Evolutionary conservation across 2,888 invertebrate genomes (phyloP).

Genomic region (Coronaproctus castanopsis): DNA sequence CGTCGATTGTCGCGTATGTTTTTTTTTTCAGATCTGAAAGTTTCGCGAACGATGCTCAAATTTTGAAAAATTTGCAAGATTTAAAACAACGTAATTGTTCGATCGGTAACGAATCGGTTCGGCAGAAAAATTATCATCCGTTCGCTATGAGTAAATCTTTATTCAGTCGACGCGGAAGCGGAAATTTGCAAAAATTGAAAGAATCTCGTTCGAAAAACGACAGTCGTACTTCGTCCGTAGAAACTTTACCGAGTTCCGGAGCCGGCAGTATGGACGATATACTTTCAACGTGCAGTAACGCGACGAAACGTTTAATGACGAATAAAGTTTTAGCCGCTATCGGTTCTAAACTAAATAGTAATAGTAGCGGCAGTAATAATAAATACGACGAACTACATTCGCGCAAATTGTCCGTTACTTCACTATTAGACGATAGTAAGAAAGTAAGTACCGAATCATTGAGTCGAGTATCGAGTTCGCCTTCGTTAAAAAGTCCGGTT

Average conservation of each 20-base stretch:
- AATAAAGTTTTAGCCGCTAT: conserved; percentile 16
- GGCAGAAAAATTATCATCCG: background rate
- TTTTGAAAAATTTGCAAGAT: conserved; percentile 39
- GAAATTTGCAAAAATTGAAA: conserved; percentile 8
- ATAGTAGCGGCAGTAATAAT: background rate
- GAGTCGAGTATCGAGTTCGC: conserved; percentile 11
- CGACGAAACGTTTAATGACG: conserved; percentile 13
- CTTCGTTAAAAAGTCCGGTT: conserved; percentile 24
- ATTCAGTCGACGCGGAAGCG: background rate
- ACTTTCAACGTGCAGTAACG: conserved; percentile 1
- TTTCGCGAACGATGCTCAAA: conserved; percentile 59
- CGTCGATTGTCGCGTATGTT: too few relatives aligned
- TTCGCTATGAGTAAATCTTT: background rate
- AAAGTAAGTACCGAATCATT: conserved; percentile 13
- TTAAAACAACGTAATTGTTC: conserved; percentile 13
- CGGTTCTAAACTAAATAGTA: conserved; percentile 14
- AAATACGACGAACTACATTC: conserved; percentile 4
- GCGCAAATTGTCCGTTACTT: conserved; percentile 10
- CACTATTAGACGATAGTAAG: conserved; percentile 7
- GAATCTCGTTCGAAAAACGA: conserved; percentile 5
- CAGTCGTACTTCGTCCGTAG: conserved; percentile 7
- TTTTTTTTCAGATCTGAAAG: conserved; percentile 40
- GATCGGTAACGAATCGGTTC: background rate
- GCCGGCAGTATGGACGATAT: conserved; percentile 9
- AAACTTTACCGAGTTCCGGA: conserved; percentile 9